Evolutionary conservation across 2,888 invertebrate species (phyloP).

Genomic region (Belgica antarctica): DNA sequence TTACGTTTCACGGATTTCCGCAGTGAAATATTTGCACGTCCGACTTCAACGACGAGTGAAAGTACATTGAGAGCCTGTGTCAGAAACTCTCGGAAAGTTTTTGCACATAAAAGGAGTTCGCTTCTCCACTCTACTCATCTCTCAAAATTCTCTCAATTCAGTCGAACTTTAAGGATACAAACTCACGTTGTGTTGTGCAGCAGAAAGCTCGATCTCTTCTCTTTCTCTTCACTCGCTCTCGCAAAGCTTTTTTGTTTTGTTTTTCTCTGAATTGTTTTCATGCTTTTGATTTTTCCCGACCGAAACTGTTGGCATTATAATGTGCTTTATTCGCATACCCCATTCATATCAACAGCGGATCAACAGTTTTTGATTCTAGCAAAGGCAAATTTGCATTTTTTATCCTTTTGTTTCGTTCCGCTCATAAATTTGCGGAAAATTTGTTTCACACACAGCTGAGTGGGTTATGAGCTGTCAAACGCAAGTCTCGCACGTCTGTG

Average conservation of each 20-base stretch:
- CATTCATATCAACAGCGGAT: conserved; percentile 11
- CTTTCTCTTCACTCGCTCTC: neutral
- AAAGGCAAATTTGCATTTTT: neutral
- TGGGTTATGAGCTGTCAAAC: too few species aligned
- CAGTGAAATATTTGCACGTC: neutral
- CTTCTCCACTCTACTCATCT: neutral
- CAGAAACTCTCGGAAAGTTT: too few species aligned
- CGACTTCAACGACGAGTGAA: neutral
- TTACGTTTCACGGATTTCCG: neutral
- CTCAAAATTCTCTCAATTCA: too few species aligned
- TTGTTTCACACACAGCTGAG: too few species aligned
- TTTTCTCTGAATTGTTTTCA: neutral
- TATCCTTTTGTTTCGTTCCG: neutral
- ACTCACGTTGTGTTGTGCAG: neutral
- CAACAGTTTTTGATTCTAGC: conserved; percentile 8
- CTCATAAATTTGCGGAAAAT: too few species aligned
- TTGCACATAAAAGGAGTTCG: too few species aligned
- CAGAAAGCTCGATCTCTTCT: neutral
- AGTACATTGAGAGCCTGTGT: neutral
- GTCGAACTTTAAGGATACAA: too few species aligned
- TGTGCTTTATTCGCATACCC: neutral
- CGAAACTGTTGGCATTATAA: neutral
- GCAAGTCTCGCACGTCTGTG: too few species aligned
- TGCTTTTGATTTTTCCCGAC: neutral
- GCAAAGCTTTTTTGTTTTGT: neutral